phyloP scores from a whole-genome alignment of 2,797 vertebrate species.

The Podarcis siculus region DNA sequence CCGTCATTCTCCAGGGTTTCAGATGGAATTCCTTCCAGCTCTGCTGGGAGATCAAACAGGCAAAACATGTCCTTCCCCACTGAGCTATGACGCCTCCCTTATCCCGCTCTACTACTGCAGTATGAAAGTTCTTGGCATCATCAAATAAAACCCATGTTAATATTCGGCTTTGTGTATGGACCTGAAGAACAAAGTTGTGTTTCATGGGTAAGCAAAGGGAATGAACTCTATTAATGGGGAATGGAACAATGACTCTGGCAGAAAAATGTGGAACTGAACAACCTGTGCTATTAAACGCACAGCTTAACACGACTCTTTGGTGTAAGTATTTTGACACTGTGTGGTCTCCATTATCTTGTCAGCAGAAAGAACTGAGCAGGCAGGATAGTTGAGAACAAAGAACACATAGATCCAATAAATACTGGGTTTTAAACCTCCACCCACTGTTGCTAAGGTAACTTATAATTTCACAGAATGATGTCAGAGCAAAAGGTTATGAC shows the following conservation, averaged over 20 bases:
- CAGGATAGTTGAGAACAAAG: slow-evolving; percentile 19
- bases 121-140: background rate
- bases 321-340: slow-evolving; percentile 31
- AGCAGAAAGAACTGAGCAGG: slow-evolving; percentile 21
- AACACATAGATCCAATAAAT: slow-evolving; percentile 30
- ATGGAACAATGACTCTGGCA: slow-evolving; percentile 11
- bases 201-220: background rate
- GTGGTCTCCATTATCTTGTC: slow-evolving; percentile 30
- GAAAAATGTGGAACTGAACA: slow-evolving; percentile 23
- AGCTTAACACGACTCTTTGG: slow-evolving; percentile 9
- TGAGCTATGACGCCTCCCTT: too few species aligned
- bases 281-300: background rate
- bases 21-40: too few species aligned
- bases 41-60: too few species aligned
- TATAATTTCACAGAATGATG: slow-evolving; percentile 30
- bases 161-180: background rate
- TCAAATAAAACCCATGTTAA: background rate
- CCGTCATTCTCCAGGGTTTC: too few species aligned
- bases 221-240: background rate
- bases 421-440: background rate
- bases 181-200: background rate
- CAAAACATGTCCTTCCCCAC: too few species aligned
- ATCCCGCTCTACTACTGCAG: background rate
- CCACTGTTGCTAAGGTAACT: slow-evolving; percentile 26
- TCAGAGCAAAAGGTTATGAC: slow-evolving; percentile 39